phyloP scores from a whole-genome alignment of 92 coral and sea anemone species.

The Pocillopora grandis region DNA sequence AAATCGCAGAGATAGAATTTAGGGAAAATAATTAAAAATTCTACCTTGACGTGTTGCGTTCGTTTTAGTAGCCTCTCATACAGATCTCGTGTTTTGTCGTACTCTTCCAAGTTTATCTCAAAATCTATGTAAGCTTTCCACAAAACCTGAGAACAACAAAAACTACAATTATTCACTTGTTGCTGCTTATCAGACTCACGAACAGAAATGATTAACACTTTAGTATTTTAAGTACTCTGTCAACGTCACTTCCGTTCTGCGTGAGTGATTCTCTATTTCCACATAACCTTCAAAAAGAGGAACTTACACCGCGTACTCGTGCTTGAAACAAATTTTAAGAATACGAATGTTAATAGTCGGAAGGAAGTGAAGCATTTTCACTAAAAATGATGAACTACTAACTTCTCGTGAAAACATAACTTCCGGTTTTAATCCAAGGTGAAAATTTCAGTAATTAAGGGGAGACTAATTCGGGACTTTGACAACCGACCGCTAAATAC shows the following conservation, averaged over 20 bases:
- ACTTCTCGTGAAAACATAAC: too few relatives aligned
- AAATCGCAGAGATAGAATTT: too few relatives aligned
- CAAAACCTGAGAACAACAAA: conserved; percentile 69
- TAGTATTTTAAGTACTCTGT: neutral
- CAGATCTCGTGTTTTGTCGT: conserved; percentile 83
- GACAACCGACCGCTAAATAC: too few relatives aligned
- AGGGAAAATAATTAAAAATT: neutral
- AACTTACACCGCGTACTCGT: neutral
- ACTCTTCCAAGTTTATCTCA: conserved; percentile 93
- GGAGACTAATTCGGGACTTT: too few relatives aligned
- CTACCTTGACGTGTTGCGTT: conserved; percentile 95
- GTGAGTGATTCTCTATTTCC: neutral
- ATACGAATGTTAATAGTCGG: too few relatives aligned
- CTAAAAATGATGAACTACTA: too few relatives aligned
- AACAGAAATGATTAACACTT: too few relatives aligned
- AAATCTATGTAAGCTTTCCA: conserved; percentile 98
- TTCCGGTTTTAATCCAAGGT: too few relatives aligned
- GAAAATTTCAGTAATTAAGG: neutral
- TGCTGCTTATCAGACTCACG: too few relatives aligned
- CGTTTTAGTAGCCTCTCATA: conserved; percentile 88
- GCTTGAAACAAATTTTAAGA: too few relatives aligned
- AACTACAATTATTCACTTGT: neutral
- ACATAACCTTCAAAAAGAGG: neutral
- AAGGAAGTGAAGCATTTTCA: too few relatives aligned
- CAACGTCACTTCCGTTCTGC: conserved; percentile 24